These are phyloP conservation scores for Campaea margaritaria DNA, from an alignment of 2,888 invertebrate species.

Conservation along the genomic window DNA sequence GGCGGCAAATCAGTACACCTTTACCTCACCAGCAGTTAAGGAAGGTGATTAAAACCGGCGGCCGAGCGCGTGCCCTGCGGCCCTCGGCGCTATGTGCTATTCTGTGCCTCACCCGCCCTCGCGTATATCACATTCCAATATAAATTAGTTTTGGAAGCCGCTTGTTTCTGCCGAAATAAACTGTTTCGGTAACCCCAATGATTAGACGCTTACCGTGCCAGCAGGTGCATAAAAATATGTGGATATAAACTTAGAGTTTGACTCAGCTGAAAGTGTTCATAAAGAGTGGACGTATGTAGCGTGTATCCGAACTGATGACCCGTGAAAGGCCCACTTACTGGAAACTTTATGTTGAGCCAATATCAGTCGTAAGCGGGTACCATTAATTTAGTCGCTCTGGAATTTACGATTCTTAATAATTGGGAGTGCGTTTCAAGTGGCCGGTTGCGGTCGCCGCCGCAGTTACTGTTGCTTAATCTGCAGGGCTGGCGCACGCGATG, in stretches of 20 bases:
- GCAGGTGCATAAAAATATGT: slow-evolving; percentile 3
- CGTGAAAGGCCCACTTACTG: background rate
- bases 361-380: slow-evolving; percentile 42
- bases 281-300: too few relatives aligned
- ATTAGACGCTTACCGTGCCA: slow-evolving; percentile 56
- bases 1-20: slow-evolving; percentile 53
- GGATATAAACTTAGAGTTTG: too few relatives aligned
- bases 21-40: slow-evolving; percentile 60
- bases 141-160: slow-evolving; percentile 80
- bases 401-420: slow-evolving; percentile 80
- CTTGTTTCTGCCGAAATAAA: slow-evolving; percentile 77
- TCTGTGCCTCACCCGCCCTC: slow-evolving; percentile 48
- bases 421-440: slow-evolving; percentile 73
- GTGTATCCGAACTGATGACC: background rate
- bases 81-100: slow-evolving; percentile 45
- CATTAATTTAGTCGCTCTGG: slow-evolving; percentile 69
- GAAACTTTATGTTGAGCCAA: slow-evolving; percentile 13
- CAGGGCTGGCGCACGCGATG: slow-evolving; percentile 63
- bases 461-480: slow-evolving; percentile 22
- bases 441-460: slow-evolving; percentile 55
- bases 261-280: too few relatives aligned
- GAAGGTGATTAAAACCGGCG: slow-evolving; percentile 75
- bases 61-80: slow-evolving; percentile 68
- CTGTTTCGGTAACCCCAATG: slow-evolving; percentile 59
- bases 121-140: slow-evolving; percentile 84